These are phyloP conservation scores for Morone saxatilis DNA, from an alignment of 2,113 vertebrate genomes.

Conservation along the genomic window DNA sequence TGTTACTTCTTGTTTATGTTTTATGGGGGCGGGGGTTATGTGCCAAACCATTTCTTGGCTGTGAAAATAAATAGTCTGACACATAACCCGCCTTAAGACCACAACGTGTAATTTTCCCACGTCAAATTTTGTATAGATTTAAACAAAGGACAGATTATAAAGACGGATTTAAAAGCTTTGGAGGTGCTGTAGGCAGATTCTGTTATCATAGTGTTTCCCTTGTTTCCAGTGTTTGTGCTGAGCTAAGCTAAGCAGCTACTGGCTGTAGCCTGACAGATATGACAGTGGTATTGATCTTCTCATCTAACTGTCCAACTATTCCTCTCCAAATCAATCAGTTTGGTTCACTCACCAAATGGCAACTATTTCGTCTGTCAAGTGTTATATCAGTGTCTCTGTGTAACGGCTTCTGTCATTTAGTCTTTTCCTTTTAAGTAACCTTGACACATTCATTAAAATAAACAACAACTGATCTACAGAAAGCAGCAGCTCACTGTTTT, in stretches of 20 bases:
- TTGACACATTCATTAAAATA: conserved; percentile 24
- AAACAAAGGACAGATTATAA: background rate
- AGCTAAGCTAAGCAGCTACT: background rate
- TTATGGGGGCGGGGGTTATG: background rate
- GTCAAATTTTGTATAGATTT: background rate
- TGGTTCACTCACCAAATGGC: background rate
- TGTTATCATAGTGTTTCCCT: too few species aligned
- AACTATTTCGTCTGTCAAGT: background rate
- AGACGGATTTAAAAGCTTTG: background rate
- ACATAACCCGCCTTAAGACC: background rate
- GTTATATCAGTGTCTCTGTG: background rate
- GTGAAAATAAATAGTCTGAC: background rate
- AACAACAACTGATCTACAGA: background rate
- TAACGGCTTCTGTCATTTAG: background rate
- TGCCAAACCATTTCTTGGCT: background rate
- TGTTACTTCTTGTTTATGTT: background rate
- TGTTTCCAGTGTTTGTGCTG: background rate
- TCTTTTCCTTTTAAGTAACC: background rate
- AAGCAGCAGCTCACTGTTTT: conserved; percentile 1
- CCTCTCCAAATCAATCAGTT: conserved; percentile 8
- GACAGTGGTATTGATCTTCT: background rate
- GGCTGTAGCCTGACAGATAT: background rate
- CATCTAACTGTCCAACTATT: background rate
- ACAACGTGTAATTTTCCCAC: background rate
- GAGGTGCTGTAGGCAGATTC: background rate